Conservation (phyloP, 2,888 invertebrate genomes). For the Apodemia zela region DNA sequence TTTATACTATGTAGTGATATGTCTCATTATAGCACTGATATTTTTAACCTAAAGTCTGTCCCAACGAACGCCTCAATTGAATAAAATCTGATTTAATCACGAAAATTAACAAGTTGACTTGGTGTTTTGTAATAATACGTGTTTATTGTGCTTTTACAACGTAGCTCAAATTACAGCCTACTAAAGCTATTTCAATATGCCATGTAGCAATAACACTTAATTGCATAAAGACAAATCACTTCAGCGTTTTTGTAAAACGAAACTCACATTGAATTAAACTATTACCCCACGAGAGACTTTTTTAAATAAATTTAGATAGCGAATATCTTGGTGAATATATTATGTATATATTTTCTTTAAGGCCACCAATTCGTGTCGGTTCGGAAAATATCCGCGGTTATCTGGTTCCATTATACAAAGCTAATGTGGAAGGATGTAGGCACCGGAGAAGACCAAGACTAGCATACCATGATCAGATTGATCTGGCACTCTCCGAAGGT, state of each 20-base stretch:
- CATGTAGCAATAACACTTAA: slow-evolving; percentile 20
- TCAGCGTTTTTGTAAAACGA: background rate
- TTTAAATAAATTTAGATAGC: too few species aligned
- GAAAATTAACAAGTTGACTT: slow-evolving; percentile 4
- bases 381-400: too few species aligned
- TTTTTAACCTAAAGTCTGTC: background rate
- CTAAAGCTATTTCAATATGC: slow-evolving; percentile 10
- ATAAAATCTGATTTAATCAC: slow-evolving; percentile 15
- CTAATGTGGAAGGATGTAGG: too few species aligned
- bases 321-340: too few species aligned
- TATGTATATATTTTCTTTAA: too few species aligned
- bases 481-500: too few species aligned
- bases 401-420: too few species aligned
- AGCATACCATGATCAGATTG: too few species aligned
- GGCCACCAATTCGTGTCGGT: too few species aligned
- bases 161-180: slow-evolving; percentile 17
- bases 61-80: slow-evolving; percentile 12
- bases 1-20: too few species aligned
- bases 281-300: too few species aligned
- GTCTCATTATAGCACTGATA: background rate
- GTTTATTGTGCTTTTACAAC: slow-evolving; percentile 18
- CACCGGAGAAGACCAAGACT: too few species aligned
- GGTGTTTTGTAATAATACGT: slow-evolving; percentile 18
- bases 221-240: slow-evolving; percentile 11
- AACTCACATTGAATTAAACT: background rate